phyloP scores from a whole-genome alignment of 2,113 vertebrate genomes.

The Dipodomys ordii region DNA sequence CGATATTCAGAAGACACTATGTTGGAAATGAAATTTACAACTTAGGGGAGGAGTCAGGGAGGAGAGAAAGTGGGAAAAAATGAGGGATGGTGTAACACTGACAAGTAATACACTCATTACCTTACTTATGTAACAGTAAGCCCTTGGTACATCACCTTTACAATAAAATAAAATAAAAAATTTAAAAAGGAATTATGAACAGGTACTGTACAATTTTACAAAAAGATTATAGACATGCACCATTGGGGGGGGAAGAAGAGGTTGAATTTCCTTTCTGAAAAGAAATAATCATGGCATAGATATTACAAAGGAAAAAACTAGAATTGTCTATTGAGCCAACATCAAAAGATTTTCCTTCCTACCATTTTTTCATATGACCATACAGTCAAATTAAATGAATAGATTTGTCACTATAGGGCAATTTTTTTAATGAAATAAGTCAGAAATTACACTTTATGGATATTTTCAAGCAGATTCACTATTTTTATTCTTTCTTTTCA shows the following conservation, averaged over 20 bases:
- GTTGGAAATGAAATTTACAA: too few relatives aligned
- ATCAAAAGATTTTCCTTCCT: conserved; percentile 54
- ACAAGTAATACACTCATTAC: too few relatives aligned
- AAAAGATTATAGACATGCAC: too few relatives aligned
- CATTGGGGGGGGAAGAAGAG: background rate
- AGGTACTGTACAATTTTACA: too few relatives aligned
- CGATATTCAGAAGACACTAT: too few relatives aligned
- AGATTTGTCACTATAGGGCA: background rate
- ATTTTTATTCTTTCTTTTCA: conserved; percentile 52
- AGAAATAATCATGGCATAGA: background rate
- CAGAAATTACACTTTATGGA: conserved; percentile 64
- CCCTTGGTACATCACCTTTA: too few relatives aligned
- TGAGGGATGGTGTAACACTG: too few relatives aligned
- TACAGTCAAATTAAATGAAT: conserved; percentile 55
- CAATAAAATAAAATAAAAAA: too few relatives aligned
- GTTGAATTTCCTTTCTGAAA: conserved; percentile 48
- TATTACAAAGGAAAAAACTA: conserved; percentile 37
- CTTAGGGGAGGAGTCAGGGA: too few relatives aligned
- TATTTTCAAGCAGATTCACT: conserved; percentile 40
- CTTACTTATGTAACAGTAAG: too few relatives aligned
- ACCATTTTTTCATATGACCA: conserved; percentile 55
- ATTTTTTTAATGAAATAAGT: conserved; percentile 62
- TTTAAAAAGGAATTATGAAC: too few relatives aligned
- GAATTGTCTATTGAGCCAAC: background rate
- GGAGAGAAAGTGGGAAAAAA: too few relatives aligned